Percentiles rank a stretch among this genome's conserved stretches.
Conservation (phyloP, 2,888 invertebrate genomes). For the Notodonta dromedarius region DNA sequence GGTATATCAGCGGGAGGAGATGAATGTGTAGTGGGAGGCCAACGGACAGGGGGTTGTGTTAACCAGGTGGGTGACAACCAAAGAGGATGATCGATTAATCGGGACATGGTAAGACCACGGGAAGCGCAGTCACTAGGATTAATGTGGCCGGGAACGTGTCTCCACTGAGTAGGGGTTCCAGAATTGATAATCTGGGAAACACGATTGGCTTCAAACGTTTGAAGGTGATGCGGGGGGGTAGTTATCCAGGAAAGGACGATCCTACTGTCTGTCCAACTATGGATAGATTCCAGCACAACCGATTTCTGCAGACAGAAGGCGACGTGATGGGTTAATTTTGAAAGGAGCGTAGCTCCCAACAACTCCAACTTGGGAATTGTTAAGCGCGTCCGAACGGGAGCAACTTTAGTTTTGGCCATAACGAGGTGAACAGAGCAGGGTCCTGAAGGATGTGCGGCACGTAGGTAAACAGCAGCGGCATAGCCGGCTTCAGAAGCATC, state of each 20-base stretch:
- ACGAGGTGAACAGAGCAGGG: background rate
- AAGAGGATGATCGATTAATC: background rate
- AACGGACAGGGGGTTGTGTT: background rate
- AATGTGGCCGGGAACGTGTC: background rate
- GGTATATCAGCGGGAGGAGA: no score
- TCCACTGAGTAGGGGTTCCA: background rate
- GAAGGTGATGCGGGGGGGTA: no score
- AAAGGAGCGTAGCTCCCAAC: no score
- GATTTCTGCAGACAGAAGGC: no score
- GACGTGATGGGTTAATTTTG: no score
- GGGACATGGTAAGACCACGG: background rate
- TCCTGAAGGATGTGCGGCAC: background rate
- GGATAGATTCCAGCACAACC: no score
- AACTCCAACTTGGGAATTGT: no score
- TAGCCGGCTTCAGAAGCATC: slow-evolving; percentile 6
- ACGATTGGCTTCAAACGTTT: background rate
- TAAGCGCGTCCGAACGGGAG: no score
- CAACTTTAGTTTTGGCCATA: no score
- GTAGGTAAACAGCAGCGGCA: no score
- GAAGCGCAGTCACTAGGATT: background rate
- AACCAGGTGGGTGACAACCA: background rate
- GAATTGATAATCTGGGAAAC: no score
- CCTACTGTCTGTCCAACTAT: slow-evolving; percentile 7
- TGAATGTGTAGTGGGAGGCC: no score
- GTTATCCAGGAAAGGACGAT: slow-evolving; percentile 7